phyloP scores from a whole-genome alignment of 2,888 invertebrate species.

The Micoletzkya japonica region DNA sequence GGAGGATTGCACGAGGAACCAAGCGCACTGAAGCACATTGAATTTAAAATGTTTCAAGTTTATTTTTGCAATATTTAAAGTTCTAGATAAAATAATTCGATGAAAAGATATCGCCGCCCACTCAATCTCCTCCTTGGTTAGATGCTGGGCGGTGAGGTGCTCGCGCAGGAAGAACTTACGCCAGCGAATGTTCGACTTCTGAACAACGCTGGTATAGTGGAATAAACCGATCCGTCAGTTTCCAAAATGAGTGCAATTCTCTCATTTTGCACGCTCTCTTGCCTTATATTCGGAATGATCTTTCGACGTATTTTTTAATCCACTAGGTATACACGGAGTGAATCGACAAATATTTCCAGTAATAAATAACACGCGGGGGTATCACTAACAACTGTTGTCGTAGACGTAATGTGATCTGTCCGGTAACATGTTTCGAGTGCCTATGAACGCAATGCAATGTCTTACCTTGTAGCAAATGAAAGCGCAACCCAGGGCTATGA shows the following conservation, averaged over 20 bases:
- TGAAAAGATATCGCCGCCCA: neutral
- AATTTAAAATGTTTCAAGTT: neutral
- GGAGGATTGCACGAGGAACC: neutral
- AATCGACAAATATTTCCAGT: too few species aligned
- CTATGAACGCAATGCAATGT: neutral
- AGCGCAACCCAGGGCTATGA: conserved; percentile 27
- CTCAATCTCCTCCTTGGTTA: conserved; percentile 14
- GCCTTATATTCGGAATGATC: too few species aligned
- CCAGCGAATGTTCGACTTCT: conserved; percentile 30
- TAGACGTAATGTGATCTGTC: too few species aligned
- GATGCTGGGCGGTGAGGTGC: conserved; percentile 20
- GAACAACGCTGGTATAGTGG: neutral
- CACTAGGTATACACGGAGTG: too few species aligned
- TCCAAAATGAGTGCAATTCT: too few species aligned
- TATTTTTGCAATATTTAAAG: neutral
- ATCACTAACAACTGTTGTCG: too few species aligned
- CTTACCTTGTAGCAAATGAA: conserved; percentile 25
- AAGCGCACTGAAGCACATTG: neutral
- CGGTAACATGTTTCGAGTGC: neutral
- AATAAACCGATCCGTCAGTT: neutral
- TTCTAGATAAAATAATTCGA: neutral
- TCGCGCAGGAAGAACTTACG: conserved; percentile 27
- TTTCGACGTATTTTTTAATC: too few species aligned
- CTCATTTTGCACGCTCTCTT: too few species aligned
- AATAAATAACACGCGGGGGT: too few species aligned